phyloP scores from a whole-genome alignment of 2,888 invertebrate genomes.

The Limnephilus marmoratus region DNA sequence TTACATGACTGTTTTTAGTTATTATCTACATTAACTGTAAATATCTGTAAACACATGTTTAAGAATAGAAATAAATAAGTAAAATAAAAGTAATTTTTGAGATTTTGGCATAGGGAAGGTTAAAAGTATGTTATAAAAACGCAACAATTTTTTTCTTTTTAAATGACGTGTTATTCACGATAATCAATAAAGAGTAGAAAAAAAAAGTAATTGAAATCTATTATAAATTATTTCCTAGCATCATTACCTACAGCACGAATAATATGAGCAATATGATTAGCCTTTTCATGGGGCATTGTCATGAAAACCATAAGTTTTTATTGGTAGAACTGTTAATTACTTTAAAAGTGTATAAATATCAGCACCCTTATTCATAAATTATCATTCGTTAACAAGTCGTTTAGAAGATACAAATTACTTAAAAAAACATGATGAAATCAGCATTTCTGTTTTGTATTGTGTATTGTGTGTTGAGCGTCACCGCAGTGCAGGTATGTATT shows the following conservation, averaged over 20 bases:
- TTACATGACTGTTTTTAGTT: too few relatives aligned
- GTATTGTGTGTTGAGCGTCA: neutral
- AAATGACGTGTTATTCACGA: neutral
- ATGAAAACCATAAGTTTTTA: neutral
- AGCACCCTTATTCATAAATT: neutral
- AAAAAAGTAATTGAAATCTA: neutral
- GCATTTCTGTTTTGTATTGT: neutral
- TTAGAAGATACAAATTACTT: neutral
- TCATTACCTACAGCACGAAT: neutral
- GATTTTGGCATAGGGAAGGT: too few relatives aligned
- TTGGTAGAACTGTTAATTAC: neutral
- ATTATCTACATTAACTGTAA: too few relatives aligned
- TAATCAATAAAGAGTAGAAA: neutral
- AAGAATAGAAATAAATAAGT: too few relatives aligned
- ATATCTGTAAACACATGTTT: too few relatives aligned
- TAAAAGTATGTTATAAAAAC: neutral
- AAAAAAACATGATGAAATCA: neutral
- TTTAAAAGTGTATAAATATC: neutral
- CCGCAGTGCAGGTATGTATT: neutral
- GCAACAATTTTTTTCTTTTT: neutral
- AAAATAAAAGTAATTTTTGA: too few relatives aligned
- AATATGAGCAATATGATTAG: neutral
- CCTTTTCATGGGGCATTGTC: neutral
- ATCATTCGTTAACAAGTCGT: neutral
- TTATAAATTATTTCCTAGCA: neutral